Percentiles rank a stretch among this genome's conserved stretches.
phyloP scores from a whole-genome alignment of 2,797 vertebrate species.

The Psittacula derbiana region DNA sequence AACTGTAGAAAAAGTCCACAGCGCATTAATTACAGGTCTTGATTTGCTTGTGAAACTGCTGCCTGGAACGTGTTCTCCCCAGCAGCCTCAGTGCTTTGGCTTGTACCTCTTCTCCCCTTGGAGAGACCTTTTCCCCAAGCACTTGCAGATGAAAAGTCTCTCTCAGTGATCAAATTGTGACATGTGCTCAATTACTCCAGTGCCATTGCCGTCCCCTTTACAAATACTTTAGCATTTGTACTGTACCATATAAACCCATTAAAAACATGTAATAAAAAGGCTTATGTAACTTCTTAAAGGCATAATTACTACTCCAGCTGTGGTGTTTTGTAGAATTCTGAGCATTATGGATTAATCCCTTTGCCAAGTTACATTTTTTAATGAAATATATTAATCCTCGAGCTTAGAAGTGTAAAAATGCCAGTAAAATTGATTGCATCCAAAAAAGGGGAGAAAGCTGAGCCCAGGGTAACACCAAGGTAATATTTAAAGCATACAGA shows the following conservation, averaged over 20 bases:
- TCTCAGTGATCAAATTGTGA: not conserved
- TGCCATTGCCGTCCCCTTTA: not conserved
- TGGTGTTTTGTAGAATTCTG: not conserved
- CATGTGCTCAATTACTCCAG: not conserved
- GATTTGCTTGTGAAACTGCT: not conserved
- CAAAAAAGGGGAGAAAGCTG: not conserved
- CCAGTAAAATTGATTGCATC: not conserved
- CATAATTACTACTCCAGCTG: slow-evolving; percentile 10
- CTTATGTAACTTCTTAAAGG: slow-evolving; percentile 20
- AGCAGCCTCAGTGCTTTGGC: not conserved
- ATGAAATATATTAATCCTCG: not conserved
- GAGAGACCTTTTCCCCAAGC: not conserved
- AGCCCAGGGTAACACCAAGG: not conserved
- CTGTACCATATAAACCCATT: slow-evolving; percentile 17
- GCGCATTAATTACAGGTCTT: not conserved
- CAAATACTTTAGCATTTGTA: not conserved
- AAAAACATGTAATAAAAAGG: slow-evolving; percentile 10
- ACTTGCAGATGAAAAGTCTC: not conserved
- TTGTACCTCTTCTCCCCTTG: not conserved
- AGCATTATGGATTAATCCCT: slow-evolving; percentile 1
- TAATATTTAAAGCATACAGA: not conserved
- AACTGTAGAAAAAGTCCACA: not conserved
- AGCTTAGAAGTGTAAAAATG: not conserved
- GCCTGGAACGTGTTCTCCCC: not conserved
- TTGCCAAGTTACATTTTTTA: slow-evolving; percentile 2